Conservation (phyloP, 2,113 vertebrate species). For the Myiopsitta monachus region DNA sequence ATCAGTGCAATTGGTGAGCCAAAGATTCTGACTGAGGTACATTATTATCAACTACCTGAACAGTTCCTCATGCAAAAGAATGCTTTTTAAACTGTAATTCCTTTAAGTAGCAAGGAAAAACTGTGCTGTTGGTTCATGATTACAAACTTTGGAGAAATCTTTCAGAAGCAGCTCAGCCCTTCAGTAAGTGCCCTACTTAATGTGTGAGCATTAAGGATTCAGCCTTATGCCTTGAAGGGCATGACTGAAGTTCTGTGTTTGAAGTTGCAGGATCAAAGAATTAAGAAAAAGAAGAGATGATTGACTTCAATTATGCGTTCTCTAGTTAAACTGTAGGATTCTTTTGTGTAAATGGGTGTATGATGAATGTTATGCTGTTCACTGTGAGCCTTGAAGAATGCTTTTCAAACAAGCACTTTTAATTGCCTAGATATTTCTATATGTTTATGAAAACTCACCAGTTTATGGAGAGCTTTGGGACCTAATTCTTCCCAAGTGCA, state of each 20-base stretch:
- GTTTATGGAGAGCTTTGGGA: background rate
- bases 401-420: background rate
- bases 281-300: background rate
- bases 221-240: background rate
- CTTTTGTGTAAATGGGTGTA: background rate
- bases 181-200: background rate
- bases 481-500: background rate
- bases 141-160: background rate
- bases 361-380: background rate
- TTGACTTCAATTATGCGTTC: background rate
- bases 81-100: background rate
- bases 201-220: background rate
- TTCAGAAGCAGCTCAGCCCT: background rate
- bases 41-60: background rate
- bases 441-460: too few relatives aligned
- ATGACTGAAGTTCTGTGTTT: background rate
- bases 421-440: background rate
- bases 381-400: background rate
- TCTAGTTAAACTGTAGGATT: background rate
- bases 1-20: background rate
- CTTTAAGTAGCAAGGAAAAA: background rate
- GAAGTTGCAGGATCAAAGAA: conserved; percentile 3
- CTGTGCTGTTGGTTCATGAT: background rate
- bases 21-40: background rate
- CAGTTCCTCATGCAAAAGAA: background rate